Base-by-base conservation (phyloP, 2,113 vertebrate species). In the Donacobius atricapilla region DNA sequence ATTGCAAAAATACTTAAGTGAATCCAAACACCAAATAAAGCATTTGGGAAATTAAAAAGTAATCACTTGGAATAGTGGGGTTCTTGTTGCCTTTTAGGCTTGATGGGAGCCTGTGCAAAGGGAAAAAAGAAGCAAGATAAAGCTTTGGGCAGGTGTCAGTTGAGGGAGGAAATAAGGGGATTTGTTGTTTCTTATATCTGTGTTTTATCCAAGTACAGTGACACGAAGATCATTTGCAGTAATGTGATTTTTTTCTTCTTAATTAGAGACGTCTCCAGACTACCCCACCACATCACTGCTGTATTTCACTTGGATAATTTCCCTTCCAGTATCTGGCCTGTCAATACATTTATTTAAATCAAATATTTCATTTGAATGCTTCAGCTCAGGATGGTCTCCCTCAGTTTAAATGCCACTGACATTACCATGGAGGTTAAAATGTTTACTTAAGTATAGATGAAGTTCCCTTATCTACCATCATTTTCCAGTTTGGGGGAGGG, bases 381-480 rank as follows among this genome's bases (percentile, higher is more conserved):
- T 75, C 83, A 71, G 68, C 33, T 88, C 77, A 53, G 47, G 71
- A 54, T 90, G 64, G 92, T 96, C 76, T 87, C 14, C 40, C 66
- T 79, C 83, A 69, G 65, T 87, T 91, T 96, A 91, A 97, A 91
- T 95, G 83, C 82, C 96, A 89, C 61, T 90, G 82, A 96, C 5
- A 53, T n/a, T 79, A 95, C 60, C 0, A 1, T 11, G 58, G 63
- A 94, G 75, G 57, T 94, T 97, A 96, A 96, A 98, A 98, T 97
- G 97, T 98, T 98, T 98, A 96, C 91, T 97, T 96, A 90, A 89
- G 80, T 64, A 69, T 88, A 95, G 96, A 95, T 95, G 78, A 91
- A 97, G 93, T 96, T 91, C 94, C 92, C 48, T 95, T 96, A 78
- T 86, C 93, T 97, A 97, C 86, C 93, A 94, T 94, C 92, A 80